Evolutionary conservation across 2,113 vertebrate genomes (phyloP), one percentile per base, ranked within the genome.

Genomic region (Hystrix brachyura): DNA sequence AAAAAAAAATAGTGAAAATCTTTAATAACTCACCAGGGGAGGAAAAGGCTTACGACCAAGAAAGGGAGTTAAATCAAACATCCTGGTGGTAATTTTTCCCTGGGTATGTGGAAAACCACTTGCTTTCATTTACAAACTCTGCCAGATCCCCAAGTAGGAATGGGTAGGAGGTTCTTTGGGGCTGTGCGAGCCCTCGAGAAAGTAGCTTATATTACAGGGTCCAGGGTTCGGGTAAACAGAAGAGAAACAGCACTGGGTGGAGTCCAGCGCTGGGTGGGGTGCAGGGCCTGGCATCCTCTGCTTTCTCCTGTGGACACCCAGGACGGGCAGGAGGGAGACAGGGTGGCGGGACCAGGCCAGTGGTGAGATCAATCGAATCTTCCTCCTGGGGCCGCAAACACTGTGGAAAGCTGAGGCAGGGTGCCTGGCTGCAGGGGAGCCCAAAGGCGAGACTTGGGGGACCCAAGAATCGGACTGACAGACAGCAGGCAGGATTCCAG

Each of bases 381-480:
- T 60, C 19, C 59, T 60, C 59, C 57, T 78, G 38, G 25, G 27
- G 12, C 64, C 88, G 59, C 19, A 46, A 3, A 1, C 0, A 1
- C 32, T 3, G 0, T 17, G 67, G 80, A 29, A 17, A 71, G 25
- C 48, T 18, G 14, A 64, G 19, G 43, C 14, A 64, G 19, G 43
- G 34, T 0, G 0, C 51, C 69, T 51, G 3, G 27, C 0, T 3
- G 53, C 29, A 11, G n/a, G 55, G 43, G 55, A 69, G 32, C 60
- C 59, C 64, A 12, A 29, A 43, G 25, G 3, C n/a, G 59, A 55
- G 17, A 90, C 78, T 71, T 80, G 46, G 97, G 69, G 91, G 32
- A 53, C 65, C 5, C 2, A 15, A 19, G 72, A 7, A 18, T 94
- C 34, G 25, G 32, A 69, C 32, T 9, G 43, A 65, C 90, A 29